Conservation (phyloP, 2,888 invertebrate species). For the Acanthoscelides obtectus region DNA sequence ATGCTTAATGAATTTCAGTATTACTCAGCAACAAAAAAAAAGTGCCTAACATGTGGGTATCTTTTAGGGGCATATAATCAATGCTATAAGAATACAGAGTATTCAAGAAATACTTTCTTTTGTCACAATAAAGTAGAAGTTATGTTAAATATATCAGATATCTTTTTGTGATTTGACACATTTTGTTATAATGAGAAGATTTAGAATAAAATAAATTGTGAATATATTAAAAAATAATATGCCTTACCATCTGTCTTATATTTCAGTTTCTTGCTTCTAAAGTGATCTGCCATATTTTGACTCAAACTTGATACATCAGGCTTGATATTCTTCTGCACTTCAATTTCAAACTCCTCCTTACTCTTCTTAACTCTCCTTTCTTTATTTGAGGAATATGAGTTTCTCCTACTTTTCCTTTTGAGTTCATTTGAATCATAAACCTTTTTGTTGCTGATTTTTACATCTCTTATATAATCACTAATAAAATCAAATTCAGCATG, state of each 20-base stretch:
- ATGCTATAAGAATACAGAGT: too few relatives aligned
- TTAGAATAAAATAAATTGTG: too few relatives aligned
- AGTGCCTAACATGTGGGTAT: too few relatives aligned
- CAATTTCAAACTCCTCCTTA: background rate
- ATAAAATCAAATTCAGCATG: constrained; percentile 19
- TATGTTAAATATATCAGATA: too few relatives aligned
- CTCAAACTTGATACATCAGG: background rate
- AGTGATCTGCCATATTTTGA: background rate
- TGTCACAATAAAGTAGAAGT: too few relatives aligned
- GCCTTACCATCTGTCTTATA: background rate
- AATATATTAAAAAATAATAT: too few relatives aligned
- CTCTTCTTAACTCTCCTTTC: background rate
- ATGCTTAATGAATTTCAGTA: too few relatives aligned
- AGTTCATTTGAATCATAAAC: background rate
- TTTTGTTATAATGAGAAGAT: too few relatives aligned
- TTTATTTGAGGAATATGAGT: background rate
- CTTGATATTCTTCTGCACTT: background rate
- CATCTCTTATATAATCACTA: constrained; percentile 8
- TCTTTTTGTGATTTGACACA: too few relatives aligned
- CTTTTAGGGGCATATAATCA: too few relatives aligned
- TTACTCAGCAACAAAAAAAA: too few relatives aligned
- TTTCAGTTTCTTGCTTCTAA: background rate
- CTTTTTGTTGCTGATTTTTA: constrained; percentile 3
- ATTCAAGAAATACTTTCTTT: too few relatives aligned
- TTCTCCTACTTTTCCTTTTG: background rate